Conservation (phyloP, 2,888 invertebrate genomes). For the Phragmatobia fuliginosa region DNA sequence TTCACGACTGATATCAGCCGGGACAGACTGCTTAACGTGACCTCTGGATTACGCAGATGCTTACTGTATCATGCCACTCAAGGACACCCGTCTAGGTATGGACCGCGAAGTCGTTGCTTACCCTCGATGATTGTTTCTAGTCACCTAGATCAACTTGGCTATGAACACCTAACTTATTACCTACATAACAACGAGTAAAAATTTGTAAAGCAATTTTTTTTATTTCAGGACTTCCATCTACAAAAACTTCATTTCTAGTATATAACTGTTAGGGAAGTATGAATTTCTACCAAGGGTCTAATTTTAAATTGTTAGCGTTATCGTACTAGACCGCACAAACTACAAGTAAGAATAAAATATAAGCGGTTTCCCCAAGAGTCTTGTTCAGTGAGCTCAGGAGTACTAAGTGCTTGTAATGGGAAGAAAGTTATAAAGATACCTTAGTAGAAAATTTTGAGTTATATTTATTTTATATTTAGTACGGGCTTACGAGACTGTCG, state of each 20-base stretch:
- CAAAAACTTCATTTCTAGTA: neutral
- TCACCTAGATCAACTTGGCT: too few species aligned
- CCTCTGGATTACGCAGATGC: too few species aligned
- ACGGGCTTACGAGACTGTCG: too few species aligned
- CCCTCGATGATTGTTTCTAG: too few species aligned
- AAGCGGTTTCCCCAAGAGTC: neutral
- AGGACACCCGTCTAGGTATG: too few species aligned
- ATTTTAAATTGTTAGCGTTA: slow-evolving; percentile 13
- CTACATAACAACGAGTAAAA: neutral
- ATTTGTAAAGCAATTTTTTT: neutral
- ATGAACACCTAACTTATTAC: too few species aligned
- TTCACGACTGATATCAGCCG: too few species aligned
- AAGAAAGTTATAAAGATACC: neutral
- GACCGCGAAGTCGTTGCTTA: too few species aligned
- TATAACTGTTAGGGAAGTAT: neutral
- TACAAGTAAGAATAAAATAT: slow-evolving; percentile 1
- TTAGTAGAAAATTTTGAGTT: neutral
- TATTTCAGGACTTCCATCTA: neutral
- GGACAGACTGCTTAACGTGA: too few species aligned
- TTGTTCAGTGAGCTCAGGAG: slow-evolving; percentile 5
- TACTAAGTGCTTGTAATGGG: slow-evolving; percentile 1
- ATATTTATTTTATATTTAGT: neutral
- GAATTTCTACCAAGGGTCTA: slow-evolving; percentile 2
- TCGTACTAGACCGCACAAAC: neutral
- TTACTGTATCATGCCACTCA: too few species aligned